Base-by-base conservation (phyloP, 2,797 vertebrate genomes). In the Eulemur rubriventer region DNA sequence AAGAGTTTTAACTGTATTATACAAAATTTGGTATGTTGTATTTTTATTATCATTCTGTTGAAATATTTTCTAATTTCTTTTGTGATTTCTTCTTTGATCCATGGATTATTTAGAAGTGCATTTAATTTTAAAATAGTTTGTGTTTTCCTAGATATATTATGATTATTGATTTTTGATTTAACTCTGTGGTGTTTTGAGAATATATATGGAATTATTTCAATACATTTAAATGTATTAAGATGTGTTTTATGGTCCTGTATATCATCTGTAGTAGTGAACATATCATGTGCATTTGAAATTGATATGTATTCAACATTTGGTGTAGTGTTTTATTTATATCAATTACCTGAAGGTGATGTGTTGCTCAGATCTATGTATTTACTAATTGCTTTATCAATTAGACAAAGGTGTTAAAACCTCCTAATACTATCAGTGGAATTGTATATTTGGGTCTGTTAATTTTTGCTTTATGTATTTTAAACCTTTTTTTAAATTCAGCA, bases 11-110 rank as follows among this genome's bases (percentile, higher is more conserved):
- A 43, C 12, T 75, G 17, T 57, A 75, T 57, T 52, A 33, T 17
- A 72, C 6, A 43, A 63, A 52, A 43, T 88, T 20, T 46, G 30
- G 46, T 52, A 30, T 24, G 10, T n/a, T 48, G 16, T 63, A 82
- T 38, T 89, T 75, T 59, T 59, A 59, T 59, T 82, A 52, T 46
- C 17, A 22, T 48, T 86, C 20, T 35, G 30, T n/a, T 73, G 88
- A 83, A 94, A 33, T 41, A 83, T n/a, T 83, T 94, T 89, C 59
- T 67, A 89, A 48, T 67, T 76, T 94, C 41, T 48, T 38, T 65
- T 28, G 4, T 67, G 48, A 48, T 57, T 67, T 89, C 9, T 57
- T 65, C 57, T 48, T 76, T 75, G 46, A 75, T 22, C 22, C 8
- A 41, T n/a, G 20, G 43, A 50, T 87, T 87, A 79, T 41, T 72